A percentile compares a stretch with the other conserved stretches of the same genome.
phyloP scores from a whole-genome alignment of 1,140 invertebrate species.

The Cyphomyrmex costatus region DNA sequence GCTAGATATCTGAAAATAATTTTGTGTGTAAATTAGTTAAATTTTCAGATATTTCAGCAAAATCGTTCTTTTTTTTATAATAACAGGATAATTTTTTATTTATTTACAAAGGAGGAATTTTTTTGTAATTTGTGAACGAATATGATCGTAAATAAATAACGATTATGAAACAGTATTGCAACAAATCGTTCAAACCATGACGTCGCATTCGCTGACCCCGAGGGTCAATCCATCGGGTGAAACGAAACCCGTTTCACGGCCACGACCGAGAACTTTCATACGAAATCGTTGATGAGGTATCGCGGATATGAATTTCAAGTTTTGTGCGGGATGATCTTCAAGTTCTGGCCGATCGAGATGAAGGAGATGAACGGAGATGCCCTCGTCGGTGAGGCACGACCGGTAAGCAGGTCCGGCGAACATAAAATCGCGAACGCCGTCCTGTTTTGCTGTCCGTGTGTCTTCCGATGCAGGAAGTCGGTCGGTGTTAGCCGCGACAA shows the following conservation, averaged over 20 bases:
- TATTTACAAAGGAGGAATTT: background rate
- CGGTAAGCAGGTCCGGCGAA: constrained; percentile 46
- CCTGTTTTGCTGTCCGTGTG: constrained; percentile 84
- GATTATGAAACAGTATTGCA: background rate
- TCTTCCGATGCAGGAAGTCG: constrained; percentile 81
- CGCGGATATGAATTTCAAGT: constrained; percentile 83
- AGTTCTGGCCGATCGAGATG: constrained; percentile 78
- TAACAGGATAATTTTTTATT: background rate
- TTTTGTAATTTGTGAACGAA: background rate
- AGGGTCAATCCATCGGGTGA: background rate
- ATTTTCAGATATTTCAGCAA: no score
- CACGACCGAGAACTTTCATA: constrained; percentile 26
- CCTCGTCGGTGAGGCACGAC: constrained; percentile 24
- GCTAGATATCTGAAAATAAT: no score
- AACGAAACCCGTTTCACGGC: background rate
- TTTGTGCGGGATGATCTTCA: constrained; percentile 82
- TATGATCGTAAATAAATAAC: background rate
- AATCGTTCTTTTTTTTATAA: no score
- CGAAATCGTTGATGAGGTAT: constrained; percentile 38
- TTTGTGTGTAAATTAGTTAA: no score
- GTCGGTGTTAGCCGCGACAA: constrained; percentile 75
- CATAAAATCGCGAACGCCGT: constrained; percentile 77
- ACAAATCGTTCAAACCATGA: constrained; percentile 7
- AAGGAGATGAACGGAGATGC: constrained; percentile 55
- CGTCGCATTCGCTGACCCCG: background rate